Base-by-base conservation (phyloP, 1,140 invertebrate genomes). In the Yoshiicerus persimilis region DNA sequence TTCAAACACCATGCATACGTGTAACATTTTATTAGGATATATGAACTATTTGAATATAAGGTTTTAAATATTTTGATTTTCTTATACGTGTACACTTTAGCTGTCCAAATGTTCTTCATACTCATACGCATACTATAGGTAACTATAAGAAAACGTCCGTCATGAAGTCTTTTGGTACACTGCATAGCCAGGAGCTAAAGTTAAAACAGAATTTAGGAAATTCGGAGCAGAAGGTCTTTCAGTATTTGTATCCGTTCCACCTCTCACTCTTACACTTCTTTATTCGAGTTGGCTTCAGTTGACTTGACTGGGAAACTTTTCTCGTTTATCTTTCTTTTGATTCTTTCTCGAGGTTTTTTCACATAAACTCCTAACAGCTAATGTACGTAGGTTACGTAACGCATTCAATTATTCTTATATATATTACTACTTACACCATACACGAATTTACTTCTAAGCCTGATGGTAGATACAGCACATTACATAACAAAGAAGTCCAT, bases 281-380 rank as follows among this genome's bases (percentile, higher is more conserved):
- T 30, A 27, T 70, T 70, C 66, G 25, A 30, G 5, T 27, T 70
- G 27, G 27, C 66, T 30, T 30, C 30, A 30, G 66, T 9, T 80
- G 32, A 80, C 30, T 38, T 36, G 75, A 80, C 75, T 80, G 75
- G 16, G 34, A 80, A 80, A 80, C 30, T 80, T 80, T 80, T 80
- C 75, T 80, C 75, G 75, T 80, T 80, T 80, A 80, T 80, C 75
- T 80, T 80, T 80, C 75, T 80, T 80, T 32, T 80, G 75, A 80
- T 80, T 80, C 32, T 80, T 80, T 80, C 32, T 70, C 16, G 20
- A 80, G 30, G 66, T 38, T 80, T 80, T 77, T 77, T 80, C 75
- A 34, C 75, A 80, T 80, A 80, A 80, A 80, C 75, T 80, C 30
- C 75, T 34, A 80, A 80, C 75, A 80, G 64, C 75, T 80, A 80